These are phyloP conservation scores for Diorhabda sublineata DNA, from an alignment of 1,140 invertebrate genomes.

Conservation along the genomic window DNA sequence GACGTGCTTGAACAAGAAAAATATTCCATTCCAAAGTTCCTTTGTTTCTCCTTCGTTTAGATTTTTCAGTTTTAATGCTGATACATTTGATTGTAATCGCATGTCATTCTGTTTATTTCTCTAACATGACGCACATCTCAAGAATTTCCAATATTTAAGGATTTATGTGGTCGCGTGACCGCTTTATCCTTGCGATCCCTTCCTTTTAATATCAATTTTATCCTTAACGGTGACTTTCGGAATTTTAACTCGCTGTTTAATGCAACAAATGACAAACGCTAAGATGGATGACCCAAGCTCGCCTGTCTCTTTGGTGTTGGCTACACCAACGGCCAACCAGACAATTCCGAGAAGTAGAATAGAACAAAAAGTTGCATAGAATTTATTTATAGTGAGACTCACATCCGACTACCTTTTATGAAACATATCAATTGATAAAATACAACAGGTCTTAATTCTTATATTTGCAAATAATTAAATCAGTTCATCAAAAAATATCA, in stretches of 20 bases:
- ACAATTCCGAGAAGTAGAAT: too few relatives aligned
- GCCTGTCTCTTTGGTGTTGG: not conserved
- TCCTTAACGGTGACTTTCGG: conserved; percentile 21
- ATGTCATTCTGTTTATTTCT: conserved; percentile 15
- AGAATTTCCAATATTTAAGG: conserved; percentile 27
- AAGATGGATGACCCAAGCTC: conserved; percentile 24
- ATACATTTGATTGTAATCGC: conserved; percentile 19
- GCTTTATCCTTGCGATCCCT: conserved; percentile 1
- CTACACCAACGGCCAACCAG: too few relatives aligned
- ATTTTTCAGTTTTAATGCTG: conserved; percentile 24
- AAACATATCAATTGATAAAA: not conserved
- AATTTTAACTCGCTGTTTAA: conserved; percentile 26
- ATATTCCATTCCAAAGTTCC: conserved; percentile 38
- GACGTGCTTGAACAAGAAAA: conserved; percentile 40
- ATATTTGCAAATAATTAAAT: not conserved
- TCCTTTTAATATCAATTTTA: conserved; percentile 14
- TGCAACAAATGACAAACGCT: conserved; percentile 21
- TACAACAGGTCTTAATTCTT: not conserved
- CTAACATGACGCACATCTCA: conserved; percentile 19
- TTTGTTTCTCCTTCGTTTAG: conserved; percentile 28
- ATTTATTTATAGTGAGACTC: too few relatives aligned
- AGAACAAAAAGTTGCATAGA: too few relatives aligned
- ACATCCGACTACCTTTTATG: too few relatives aligned
- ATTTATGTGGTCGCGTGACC: conserved; percentile 23
- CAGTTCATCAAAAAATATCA: not conserved